phyloP scores from a whole-genome alignment of 1,140 invertebrate species.

The Pseudomyrmex concolor region DNA sequence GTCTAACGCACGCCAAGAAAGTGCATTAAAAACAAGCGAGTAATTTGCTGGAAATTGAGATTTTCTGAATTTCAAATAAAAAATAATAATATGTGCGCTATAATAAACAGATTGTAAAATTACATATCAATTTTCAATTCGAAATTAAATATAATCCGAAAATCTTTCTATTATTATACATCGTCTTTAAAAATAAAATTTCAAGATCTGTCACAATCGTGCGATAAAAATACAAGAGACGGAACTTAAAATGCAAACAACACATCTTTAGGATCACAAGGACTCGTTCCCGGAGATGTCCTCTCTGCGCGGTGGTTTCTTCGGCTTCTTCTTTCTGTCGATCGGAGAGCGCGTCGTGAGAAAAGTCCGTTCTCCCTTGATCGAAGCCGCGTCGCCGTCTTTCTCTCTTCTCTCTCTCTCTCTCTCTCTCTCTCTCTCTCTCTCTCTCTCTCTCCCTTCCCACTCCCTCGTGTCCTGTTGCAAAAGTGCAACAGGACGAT shows the following conservation, averaged over 20 bases:
- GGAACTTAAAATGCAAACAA: not conserved
- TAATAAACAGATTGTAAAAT: not conserved
- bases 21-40: constrained; percentile 18
- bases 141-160: not conserved
- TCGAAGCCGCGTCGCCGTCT: constrained; percentile 51
- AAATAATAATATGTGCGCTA: no score
- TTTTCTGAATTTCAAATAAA: constrained; percentile 4
- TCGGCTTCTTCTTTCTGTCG: constrained; percentile 45
- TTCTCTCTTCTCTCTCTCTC: not conserved
- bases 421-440: not conserved
- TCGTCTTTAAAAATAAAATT: no score
- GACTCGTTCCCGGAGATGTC: constrained; percentile 45
- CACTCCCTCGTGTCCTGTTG: constrained; percentile 7
- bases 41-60: constrained; percentile 21
- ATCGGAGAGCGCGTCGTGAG: constrained; percentile 55
- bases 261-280: constrained; percentile 23
- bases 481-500: constrained; percentile 71
- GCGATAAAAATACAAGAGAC: constrained; percentile 17
- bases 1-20: constrained; percentile 24
- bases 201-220: not conserved
- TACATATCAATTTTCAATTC: constrained; percentile 1
- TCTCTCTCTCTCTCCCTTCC: not conserved
- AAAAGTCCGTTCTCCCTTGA: constrained; percentile 71
- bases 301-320: constrained; percentile 31
- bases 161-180: no score